Evolutionary conservation across 2,888 invertebrate species (phyloP), one percentile per base, ranked within the genome.

Genomic region (Danaus chrysippus): DNA sequence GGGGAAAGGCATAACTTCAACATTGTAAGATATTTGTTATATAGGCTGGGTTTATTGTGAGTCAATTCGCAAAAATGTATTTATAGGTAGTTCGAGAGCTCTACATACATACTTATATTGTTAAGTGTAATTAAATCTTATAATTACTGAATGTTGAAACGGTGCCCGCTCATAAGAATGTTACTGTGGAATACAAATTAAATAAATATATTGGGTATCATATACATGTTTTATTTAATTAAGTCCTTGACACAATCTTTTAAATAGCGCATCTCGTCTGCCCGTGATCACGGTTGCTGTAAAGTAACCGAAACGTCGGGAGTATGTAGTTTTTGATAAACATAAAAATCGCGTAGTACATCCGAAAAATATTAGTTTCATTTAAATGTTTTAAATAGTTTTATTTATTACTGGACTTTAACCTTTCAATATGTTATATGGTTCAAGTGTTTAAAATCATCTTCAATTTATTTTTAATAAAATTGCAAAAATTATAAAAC

Each of bases 81-180:
- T 56, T 54, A 42, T 61, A 64, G 43, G 54, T 58, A 66, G 58
- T 49, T 56, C 19, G 52, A 60, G 60, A 46, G 66, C 87, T 90
- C 87, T 90, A 86, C 87, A 87, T 89, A 88, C 89, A 87, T 87
- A 76, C 79, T 81, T 77, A 76, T 78, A 72, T 79, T 76, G 61
- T 74, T 84, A 81, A 76, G 75, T 68, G 34, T 66, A 59, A 67
- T 77, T 69, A 63, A 79, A 75, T 71, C 78, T 79, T 76, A 77
- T 73, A 69, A 76, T 76, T 77, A 78, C 67, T 79, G 76, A 79
- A 78, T 83, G 77, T 78, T 76, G 71, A 77, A 83, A 81, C 78
- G 77, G 82, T 86, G 80, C 82, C 82, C 82, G 76, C 57, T 77
- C 76, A 73, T 79, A 83, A 87, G 84, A 82, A 86, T 70, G 81